These are phyloP conservation scores for Atherinomorus stipes DNA, from an alignment of 2,113 vertebrate genomes.

Conservation along the genomic window DNA sequence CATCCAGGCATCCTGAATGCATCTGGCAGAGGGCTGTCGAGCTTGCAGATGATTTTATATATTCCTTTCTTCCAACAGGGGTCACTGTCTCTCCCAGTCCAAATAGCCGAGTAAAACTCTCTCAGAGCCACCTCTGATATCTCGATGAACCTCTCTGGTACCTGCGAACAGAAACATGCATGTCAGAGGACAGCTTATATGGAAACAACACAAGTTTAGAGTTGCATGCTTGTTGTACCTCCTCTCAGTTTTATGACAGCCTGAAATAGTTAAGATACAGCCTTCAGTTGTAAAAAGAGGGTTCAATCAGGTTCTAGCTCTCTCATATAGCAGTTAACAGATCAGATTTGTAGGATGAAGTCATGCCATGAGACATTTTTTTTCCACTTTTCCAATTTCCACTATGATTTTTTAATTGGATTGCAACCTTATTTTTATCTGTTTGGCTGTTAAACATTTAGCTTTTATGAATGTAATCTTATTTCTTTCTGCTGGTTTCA, in stretches of 20 bases:
- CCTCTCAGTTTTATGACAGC: background rate
- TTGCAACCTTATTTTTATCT: background rate
- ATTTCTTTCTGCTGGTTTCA: too few species aligned
- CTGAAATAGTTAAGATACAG: too few species aligned
- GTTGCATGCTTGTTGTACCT: background rate
- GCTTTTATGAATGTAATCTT: too few species aligned
- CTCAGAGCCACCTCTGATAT: conserved; percentile 97
- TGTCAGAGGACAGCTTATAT: background rate
- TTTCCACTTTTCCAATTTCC: too few species aligned
- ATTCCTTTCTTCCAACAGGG: conserved; percentile 99
- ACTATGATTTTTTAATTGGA: too few species aligned
- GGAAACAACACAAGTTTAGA: background rate
- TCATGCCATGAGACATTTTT: too few species aligned
- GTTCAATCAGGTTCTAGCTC: too few species aligned
- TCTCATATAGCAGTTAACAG: background rate
- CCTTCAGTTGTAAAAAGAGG: too few species aligned
- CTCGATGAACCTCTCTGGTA: conserved; percentile 98
- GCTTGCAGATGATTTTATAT: conserved; percentile 99
- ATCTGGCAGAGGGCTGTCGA: conserved; percentile 97
- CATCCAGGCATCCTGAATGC: conserved; percentile 98
- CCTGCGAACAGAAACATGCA: conserved; percentile 77
- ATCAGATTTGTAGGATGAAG: background rate
- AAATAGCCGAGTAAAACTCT: conserved; percentile 99
- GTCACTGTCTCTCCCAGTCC: conserved; percentile 97
- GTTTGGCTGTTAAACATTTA: background rate